These are phyloP conservation scores for Tipula helvola DNA, from an alignment of 2,888 invertebrate genomes.

Conservation along the genomic window DNA sequence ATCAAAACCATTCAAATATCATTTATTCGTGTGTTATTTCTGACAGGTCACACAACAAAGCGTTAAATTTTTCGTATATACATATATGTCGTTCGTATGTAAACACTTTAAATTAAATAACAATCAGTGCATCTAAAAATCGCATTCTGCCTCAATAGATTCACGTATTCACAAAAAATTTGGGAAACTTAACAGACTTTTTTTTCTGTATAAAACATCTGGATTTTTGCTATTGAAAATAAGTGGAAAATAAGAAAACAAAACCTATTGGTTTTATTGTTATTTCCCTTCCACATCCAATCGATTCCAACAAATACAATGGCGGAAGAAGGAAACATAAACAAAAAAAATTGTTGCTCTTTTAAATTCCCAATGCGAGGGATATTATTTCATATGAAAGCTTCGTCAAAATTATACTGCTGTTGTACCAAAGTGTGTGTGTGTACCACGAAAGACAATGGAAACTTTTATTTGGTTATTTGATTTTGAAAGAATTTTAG, in stretches of 20 bases:
- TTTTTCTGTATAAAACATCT: background rate
- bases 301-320: background rate
- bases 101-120: background rate
- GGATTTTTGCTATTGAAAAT: background rate
- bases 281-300: background rate
- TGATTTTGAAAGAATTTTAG: background rate
- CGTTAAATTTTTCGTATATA: background rate
- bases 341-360: background rate
- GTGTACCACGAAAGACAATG: background rate
- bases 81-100: background rate
- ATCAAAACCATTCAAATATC: background rate
- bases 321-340: background rate
- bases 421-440: no score
- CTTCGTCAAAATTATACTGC: no score
- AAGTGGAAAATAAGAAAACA: background rate
- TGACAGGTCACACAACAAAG: background rate
- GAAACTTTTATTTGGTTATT: background rate
- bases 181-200: background rate
- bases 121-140: background rate
- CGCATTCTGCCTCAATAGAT: no score
- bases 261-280: background rate
- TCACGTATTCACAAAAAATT: background rate
- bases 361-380: no score
- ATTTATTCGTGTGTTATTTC: background rate
- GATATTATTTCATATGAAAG: no score